Evolutionary conservation across 2,888 invertebrate genomes (phyloP).

Genomic region (Cheilosia soror): DNA sequence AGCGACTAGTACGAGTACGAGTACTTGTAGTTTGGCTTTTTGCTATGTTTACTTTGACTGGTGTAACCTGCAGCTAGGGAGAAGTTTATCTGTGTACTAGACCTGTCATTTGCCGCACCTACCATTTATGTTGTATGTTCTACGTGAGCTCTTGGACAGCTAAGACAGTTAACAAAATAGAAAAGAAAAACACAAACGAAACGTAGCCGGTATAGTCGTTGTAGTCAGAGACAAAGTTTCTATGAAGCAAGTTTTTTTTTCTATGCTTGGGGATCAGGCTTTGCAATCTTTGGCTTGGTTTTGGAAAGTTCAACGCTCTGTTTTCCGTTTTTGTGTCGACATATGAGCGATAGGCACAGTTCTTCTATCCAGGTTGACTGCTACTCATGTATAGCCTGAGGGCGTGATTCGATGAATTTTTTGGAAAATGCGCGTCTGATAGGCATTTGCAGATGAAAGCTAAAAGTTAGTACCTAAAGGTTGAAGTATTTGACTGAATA

Average conservation of each 20-base stretch:
- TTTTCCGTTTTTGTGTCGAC: constrained; percentile 58
- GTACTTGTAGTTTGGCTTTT: constrained; percentile 21
- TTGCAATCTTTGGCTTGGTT: constrained; percentile 43
- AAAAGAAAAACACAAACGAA: constrained; percentile 40
- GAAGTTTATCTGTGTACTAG: constrained; percentile 71
- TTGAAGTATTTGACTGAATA: not conserved
- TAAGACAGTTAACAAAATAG: constrained; percentile 65
- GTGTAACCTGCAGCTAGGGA: constrained; percentile 72
- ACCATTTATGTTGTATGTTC: constrained; percentile 74
- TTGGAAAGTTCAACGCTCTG: constrained; percentile 70
- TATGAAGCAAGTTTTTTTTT: constrained; percentile 54
- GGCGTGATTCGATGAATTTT: constrained; percentile 29
- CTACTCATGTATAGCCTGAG: not conserved
- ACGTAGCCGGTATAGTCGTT: constrained; percentile 11
- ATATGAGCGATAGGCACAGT: constrained; percentile 38
- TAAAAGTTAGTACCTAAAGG: not conserved
- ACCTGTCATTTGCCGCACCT: constrained; percentile 75
- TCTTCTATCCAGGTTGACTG: constrained; percentile 17
- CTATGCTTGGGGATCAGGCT: constrained; percentile 41
- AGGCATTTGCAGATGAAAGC: not conserved
- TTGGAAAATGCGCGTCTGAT: not conserved
- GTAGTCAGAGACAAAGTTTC: constrained; percentile 55
- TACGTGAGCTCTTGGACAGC: constrained; percentile 71
- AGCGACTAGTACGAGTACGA: not conserved
- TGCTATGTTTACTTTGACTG: constrained; percentile 54